phyloP scores from a whole-genome alignment of 2,888 invertebrate species.

The Gerris lacustris region DNA sequence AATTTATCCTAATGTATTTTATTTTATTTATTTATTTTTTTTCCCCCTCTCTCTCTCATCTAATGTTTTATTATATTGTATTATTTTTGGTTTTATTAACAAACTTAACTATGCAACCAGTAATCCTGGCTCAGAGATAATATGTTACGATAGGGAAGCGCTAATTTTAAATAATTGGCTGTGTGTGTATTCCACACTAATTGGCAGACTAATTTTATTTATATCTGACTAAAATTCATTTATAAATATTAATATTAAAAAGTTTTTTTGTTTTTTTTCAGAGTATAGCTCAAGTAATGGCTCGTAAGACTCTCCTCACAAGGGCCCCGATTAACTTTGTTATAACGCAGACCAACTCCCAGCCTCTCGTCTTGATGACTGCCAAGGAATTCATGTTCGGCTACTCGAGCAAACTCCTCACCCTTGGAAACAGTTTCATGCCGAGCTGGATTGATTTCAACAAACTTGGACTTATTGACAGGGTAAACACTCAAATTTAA shows the following conservation, averaged over 20 bases:
- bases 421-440: conserved; percentile 67
- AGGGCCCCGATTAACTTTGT: conserved; percentile 58
- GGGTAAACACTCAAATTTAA: conserved; percentile 46
- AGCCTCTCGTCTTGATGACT: conserved; percentile 65
- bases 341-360: conserved; percentile 52
- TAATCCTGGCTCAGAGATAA: no score
- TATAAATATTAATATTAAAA: neutral
- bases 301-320: conserved; percentile 51
- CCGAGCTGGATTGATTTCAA: conserved; percentile 78
- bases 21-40: no score
- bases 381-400: conserved; percentile 84
- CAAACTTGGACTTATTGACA: conserved; percentile 74
- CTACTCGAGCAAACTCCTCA: conserved; percentile 66
- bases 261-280: conserved; percentile 36
- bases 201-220: no score
- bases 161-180: no score
- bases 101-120: no score
- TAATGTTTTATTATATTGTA: no score
- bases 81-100: no score
- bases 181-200: no score
- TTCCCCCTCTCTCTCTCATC: no score
- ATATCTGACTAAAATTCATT: no score
- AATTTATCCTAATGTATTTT: no score
- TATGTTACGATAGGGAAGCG: no score
- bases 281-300: conserved; percentile 70